phyloP scores from a whole-genome alignment of 2,113 vertebrate species.

The Anguilla japonica region DNA sequence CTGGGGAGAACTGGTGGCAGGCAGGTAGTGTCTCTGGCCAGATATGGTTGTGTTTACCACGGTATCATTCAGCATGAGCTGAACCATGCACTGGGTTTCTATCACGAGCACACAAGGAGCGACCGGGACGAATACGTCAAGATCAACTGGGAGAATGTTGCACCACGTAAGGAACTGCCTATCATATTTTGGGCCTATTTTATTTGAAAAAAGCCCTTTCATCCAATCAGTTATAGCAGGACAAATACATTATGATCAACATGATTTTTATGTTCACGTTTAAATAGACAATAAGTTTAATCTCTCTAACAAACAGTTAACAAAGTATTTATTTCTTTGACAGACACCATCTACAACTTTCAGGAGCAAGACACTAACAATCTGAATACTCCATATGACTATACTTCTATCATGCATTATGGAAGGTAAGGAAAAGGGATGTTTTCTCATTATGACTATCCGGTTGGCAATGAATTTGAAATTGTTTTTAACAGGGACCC shows the following conservation, averaged over 20 bases:
- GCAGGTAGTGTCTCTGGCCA: conserved; percentile 50
- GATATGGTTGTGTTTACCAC: conserved; percentile 30
- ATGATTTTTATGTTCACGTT: background rate
- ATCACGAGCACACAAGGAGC: conserved; percentile 54
- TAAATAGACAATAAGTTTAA: background rate
- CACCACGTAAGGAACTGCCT: conserved; percentile 26
- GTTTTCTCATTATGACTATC: background rate
- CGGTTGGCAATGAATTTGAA: background rate
- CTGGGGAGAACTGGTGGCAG: conserved; percentile 43
- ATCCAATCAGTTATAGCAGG: no score
- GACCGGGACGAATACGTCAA: conserved; percentile 51
- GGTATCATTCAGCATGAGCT: conserved; percentile 52
- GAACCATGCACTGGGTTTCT: conserved; percentile 53
- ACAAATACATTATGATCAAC: background rate
- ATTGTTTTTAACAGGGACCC: background rate
- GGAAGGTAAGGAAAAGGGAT: conserved; percentile 42
- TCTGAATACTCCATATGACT: conserved; percentile 53
- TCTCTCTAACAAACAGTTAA: background rate
- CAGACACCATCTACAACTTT: conserved; percentile 44
- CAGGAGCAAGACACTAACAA: conserved; percentile 36
- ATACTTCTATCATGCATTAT: conserved; percentile 61
- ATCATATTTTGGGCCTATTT: background rate
- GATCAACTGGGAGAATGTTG: conserved; percentile 48
- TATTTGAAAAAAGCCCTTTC: background rate
- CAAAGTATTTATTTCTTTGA: background rate